Conservation (phyloP, 64 coral and sea anemone species). For the Dendronephthya gigantea region DNA sequence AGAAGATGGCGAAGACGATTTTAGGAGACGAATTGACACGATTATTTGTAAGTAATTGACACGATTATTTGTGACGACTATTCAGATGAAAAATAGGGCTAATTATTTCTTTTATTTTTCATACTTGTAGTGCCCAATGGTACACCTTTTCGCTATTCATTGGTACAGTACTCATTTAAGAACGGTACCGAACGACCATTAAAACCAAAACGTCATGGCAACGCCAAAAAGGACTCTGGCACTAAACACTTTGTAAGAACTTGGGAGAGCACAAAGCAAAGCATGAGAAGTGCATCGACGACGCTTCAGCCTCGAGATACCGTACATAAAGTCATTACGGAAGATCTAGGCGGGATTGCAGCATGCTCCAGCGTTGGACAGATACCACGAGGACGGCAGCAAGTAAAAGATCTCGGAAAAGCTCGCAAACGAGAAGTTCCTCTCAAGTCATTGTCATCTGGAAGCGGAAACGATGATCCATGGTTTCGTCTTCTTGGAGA, state of each 20-base stretch:
- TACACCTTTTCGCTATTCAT: background rate
- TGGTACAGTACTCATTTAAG: background rate
- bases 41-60: background rate
- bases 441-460: background rate
- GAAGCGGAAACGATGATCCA: background rate
- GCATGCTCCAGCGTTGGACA: too few relatives aligned
- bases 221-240: background rate
- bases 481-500: slow-evolving; percentile 25
- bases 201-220: background rate
- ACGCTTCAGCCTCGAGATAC: background rate
- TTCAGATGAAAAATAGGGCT: too few relatives aligned
- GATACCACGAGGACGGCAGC: too few relatives aligned
- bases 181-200: background rate
- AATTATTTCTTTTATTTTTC: too few relatives aligned
- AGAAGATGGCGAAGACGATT: background rate
- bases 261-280: background rate
- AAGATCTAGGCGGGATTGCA: too few relatives aligned
- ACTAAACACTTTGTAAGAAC: background rate
- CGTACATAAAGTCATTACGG: background rate
- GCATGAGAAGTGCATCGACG: background rate
- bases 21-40: background rate
- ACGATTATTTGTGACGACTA: too few relatives aligned
- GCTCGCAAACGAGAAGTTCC: too few relatives aligned
- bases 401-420: background rate
- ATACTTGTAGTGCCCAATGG: background rate